These are phyloP conservation scores for Myocastor coypus DNA, from an alignment of 2,113 vertebrate genomes.

Conservation along the genomic window DNA sequence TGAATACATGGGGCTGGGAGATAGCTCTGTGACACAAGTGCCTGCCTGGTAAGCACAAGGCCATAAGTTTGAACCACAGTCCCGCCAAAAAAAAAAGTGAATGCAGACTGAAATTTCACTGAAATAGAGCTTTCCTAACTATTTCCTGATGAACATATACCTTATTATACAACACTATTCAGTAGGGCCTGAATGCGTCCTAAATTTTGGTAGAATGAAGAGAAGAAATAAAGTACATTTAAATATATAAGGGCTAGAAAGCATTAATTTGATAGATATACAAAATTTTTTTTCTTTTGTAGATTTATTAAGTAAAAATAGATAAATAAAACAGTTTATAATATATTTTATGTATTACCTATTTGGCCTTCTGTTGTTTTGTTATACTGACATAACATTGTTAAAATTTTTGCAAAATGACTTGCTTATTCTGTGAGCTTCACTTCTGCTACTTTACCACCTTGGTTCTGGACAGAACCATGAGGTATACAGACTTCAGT, in stretches of 20 bases:
- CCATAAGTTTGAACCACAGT: no score
- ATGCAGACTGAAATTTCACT: neutral
- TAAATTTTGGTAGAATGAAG: slow-evolving; percentile 12
- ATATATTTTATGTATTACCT: neutral
- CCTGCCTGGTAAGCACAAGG: no score
- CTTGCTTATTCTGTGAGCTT: neutral
- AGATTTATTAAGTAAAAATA: neutral
- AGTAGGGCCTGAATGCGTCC: neutral
- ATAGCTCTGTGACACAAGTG: no score
- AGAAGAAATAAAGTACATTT: neutral
- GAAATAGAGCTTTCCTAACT: neutral
- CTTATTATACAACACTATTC: neutral
- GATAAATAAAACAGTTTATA: neutral
- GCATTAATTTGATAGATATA: neutral
- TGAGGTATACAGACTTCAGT: neutral
- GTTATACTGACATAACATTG: neutral
- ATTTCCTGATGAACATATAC: neutral
- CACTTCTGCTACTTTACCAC: neutral
- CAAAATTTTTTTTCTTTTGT: neutral
- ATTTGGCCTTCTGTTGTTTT: neutral
- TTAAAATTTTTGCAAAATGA: slow-evolving; percentile 18
- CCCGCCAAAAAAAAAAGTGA: no score
- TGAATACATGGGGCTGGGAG: no score
- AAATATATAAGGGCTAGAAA: neutral
- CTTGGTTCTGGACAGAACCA: neutral